Evolutionary conservation across 2,113 vertebrate genomes (phyloP).

Genomic region (Trochalopteron elliotii): DNA sequence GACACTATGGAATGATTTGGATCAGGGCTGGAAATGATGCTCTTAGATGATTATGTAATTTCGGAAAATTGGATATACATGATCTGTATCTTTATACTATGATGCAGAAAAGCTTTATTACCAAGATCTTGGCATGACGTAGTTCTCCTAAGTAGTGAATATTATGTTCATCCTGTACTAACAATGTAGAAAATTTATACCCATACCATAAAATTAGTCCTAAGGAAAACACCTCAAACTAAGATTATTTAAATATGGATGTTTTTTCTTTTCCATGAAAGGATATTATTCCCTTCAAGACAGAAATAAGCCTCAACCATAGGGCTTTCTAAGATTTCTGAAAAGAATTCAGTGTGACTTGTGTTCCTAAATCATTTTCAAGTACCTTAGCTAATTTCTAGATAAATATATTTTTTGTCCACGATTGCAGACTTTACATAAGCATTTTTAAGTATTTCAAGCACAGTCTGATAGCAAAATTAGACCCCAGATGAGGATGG

Average conservation of each 20-base stretch:
- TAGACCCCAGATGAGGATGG: not conserved
- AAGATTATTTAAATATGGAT: not conserved
- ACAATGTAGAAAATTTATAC: not conserved
- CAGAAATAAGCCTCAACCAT: not conserved
- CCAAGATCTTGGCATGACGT: not conserved
- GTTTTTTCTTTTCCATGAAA: not conserved
- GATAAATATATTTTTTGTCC: not conserved
- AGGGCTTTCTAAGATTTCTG: not conserved
- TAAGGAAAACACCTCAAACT: not conserved
- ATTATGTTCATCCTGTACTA: not conserved
- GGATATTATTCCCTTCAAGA: not conserved
- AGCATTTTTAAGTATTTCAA: not conserved
- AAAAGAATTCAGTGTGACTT: not conserved
- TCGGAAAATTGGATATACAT: not conserved
- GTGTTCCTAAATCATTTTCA: not conserved
- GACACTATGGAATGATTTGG: not conserved
- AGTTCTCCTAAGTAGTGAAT: not conserved
- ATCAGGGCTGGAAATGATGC: not conserved
- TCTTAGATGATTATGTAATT: not conserved
- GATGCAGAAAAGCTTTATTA: not conserved
- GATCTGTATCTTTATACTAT: not conserved
- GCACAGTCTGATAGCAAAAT: not conserved
- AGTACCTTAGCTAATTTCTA: not conserved
- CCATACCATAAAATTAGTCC: not conserved
- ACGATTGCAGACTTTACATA: not conserved